Percentiles rank a stretch among this genome's conserved stretches.
Conservation (phyloP, 2,113 vertebrate genomes). For the Eulemur rufifrons region DNA sequence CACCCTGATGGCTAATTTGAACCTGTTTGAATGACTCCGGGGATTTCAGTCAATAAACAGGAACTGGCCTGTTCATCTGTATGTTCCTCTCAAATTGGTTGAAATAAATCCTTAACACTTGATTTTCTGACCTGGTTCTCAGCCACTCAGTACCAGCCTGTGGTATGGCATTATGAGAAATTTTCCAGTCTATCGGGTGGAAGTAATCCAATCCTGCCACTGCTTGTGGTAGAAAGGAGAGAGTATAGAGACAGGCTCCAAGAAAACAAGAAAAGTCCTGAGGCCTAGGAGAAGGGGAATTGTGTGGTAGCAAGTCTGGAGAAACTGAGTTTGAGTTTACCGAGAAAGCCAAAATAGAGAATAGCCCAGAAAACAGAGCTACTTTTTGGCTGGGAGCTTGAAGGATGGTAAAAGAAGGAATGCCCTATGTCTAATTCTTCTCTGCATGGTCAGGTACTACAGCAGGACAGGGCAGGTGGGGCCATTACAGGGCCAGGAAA, state of each 20-base stretch:
- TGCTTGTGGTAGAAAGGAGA: not conserved
- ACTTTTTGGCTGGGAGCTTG: not conserved
- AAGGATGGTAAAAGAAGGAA: not conserved
- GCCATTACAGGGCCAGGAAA: not conserved
- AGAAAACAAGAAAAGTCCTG: constrained; percentile 2
- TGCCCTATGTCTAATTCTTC: not conserved
- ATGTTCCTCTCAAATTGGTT: constrained; percentile 59
- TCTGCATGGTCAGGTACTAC: not conserved
- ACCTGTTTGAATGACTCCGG: constrained; percentile 33
- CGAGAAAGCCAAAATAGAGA: not conserved
- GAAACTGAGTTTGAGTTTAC: not conserved
- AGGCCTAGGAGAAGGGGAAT: not conserved
- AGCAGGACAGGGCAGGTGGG: not conserved
- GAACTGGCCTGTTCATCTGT: constrained; percentile 45
- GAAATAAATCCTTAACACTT: constrained; percentile 65
- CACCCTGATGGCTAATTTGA: constrained; percentile 16
- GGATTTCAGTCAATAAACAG: constrained; percentile 53
- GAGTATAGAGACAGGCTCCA: not conserved
- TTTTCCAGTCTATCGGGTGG: constrained; percentile 56
- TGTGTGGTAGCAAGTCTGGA: not conserved
- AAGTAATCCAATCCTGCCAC: constrained; percentile 56
- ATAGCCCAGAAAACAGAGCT: not conserved
- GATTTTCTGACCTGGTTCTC: constrained; percentile 69
- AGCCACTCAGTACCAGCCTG: constrained; percentile 42
- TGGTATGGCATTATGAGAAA: constrained; percentile 57